Conservation (phyloP, 2,113 vertebrate species). For the Macrotis lagotis region DNA sequence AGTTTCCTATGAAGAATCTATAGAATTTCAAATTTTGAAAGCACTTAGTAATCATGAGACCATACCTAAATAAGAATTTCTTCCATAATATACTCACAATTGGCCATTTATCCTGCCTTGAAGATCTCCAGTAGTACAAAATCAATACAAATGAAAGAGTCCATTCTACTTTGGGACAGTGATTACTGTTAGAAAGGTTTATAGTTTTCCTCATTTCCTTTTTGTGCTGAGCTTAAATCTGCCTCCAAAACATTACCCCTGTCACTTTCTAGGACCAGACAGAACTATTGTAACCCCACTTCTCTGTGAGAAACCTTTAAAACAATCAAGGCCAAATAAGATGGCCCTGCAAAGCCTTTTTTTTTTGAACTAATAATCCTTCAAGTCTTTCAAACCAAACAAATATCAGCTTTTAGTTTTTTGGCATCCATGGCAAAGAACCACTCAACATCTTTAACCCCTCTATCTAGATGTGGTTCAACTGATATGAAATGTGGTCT, state of each 20-base stretch:
- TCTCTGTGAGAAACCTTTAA: not conserved
- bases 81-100: not conserved
- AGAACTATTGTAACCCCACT: not conserved
- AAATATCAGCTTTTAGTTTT: not conserved
- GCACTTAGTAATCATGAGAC: not conserved
- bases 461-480: not conserved
- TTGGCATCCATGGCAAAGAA: not conserved
- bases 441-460: not conserved
- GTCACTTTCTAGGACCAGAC: not conserved
- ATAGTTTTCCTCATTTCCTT: not conserved
- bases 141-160: not conserved
- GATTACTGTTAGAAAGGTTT: not conserved
- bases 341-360: too few species aligned
- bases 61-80: not conserved
- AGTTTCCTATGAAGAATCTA: conserved; percentile 24
- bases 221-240: not conserved
- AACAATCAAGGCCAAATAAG: not conserved
- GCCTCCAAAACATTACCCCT: not conserved
- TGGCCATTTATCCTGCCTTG: not conserved
- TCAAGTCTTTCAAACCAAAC: not conserved
- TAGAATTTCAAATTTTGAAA: not conserved
- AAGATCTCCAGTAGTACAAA: not conserved
- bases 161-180: not conserved
- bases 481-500: not conserved
- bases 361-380: not conserved